Evolutionary conservation across 1,140 invertebrate genomes (phyloP).

Genomic region (Aphidius ervi): DNA sequence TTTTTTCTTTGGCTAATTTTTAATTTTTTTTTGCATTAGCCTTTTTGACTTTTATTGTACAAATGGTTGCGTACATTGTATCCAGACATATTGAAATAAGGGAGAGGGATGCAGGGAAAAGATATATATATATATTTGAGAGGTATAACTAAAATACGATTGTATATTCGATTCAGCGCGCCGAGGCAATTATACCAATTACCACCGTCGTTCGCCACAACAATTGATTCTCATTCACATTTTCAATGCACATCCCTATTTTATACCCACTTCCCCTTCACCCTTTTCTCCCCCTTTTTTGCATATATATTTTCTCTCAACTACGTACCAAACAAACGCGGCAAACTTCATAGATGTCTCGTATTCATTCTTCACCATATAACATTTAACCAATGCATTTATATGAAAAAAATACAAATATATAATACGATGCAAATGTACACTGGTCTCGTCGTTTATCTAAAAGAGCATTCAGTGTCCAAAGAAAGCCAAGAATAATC

Average conservation of each 20-base stretch:
- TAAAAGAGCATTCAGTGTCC: slow-evolving; percentile 10
- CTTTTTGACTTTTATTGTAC: too few species aligned
- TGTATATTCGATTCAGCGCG: slow-evolving; percentile 7
- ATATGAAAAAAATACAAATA: slow-evolving; percentile 1
- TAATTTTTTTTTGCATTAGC: too few species aligned
- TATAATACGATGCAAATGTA: slow-evolving; percentile 20
- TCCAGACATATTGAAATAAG: too few species aligned
- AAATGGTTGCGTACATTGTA: too few species aligned
- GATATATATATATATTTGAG: too few species aligned
- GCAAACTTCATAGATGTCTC: slow-evolving; percentile 12
- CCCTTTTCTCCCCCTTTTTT: too few species aligned
- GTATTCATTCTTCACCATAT: slow-evolving; percentile 1
- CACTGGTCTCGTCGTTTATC: slow-evolving; percentile 18
- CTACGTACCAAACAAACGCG: background rate
- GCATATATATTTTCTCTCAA: too few species aligned
- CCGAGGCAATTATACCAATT: slow-evolving; percentile 13
- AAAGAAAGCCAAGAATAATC: slow-evolving; percentile 21
- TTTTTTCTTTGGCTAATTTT: too few species aligned
- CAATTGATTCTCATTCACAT: slow-evolving; percentile 9
- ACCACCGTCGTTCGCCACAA: slow-evolving; percentile 1
- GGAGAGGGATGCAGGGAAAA: too few species aligned
- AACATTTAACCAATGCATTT: background rate
- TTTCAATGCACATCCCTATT: background rate
- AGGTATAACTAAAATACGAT: too few species aligned
- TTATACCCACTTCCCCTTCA: background rate